Evolutionary conservation across 2,797 vertebrate genomes (phyloP), one percentile per base, ranked within the genome.

Genomic region (Oceanodroma leucorhoa): DNA sequence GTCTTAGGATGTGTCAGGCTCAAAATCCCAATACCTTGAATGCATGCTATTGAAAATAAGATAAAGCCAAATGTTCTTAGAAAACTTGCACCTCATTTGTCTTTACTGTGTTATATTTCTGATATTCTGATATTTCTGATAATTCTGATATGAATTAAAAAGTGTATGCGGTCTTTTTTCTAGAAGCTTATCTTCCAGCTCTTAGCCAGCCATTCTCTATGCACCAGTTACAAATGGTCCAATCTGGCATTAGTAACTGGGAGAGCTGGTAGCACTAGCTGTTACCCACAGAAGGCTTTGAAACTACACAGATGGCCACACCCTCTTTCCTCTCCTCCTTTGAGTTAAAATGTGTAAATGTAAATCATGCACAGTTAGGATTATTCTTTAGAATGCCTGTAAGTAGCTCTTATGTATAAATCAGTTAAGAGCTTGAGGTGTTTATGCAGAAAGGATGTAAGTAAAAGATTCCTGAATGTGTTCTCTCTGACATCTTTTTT

Each of bases 301-400:
- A 58, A 92, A 27, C 45, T 26, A 7, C 2, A 18, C 95, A 95
- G 93, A 87, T 94, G 95, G 90, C 70, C 84, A 82, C 69, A 96
- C 95, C 90, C 87, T 79, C 89, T 94, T 96, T 92, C 57, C 79
- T 80, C 17, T 85, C 22, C 55, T 91, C 40, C 48, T 91, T 57
- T 69, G 53, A 79, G 62, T 82, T 81, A 89, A 79, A 96, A 91
- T 84, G 73, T 94, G 90, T 89, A 91, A 84, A 93, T 91, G 85
- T 91, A 93, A 93, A 94, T 95, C 77, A 73, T 46, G 60, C 78
- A 73, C 2, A 14, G 77, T 82, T 94, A 67, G 83, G 85, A 89
- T 96, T 94, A 94, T 76, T 94, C 89, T 84, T 65, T 64, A 84
- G 72, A 94, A 93, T 71, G 91, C 60, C 53, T 87, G 26, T 94